These are phyloP conservation scores for Steromphala cineraria DNA, from an alignment of 2,888 invertebrate genomes.

Conservation along the genomic window DNA sequence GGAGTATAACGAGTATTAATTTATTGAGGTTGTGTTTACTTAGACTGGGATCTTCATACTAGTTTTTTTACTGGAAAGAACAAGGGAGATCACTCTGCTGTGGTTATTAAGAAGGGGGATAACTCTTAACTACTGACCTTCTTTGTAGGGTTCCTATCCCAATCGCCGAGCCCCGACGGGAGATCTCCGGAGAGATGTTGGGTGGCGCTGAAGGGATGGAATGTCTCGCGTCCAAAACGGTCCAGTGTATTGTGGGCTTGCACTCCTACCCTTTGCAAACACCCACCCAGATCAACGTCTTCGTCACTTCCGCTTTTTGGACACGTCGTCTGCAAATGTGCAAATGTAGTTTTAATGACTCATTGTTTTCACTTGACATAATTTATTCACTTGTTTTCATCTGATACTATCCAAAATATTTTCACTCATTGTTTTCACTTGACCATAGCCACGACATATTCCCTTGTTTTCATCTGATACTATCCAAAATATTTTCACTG, in stretches of 20 bases:
- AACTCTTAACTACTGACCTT: constrained; percentile 37
- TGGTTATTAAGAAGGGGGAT: neutral
- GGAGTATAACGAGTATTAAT: too few species aligned
- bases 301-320: constrained; percentile 23
- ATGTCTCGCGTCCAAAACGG: constrained; percentile 87
- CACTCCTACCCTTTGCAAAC: constrained; percentile 83
- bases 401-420: too few species aligned
- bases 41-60: too few species aligned
- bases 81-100: neutral
- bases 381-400: too few species aligned
- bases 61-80: too few species aligned
- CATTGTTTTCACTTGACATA: constrained; percentile 25
- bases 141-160: constrained; percentile 40
- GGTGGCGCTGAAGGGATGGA: constrained; percentile 89
- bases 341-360: too few species aligned
- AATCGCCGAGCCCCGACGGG: constrained; percentile 42
- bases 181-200: constrained; percentile 42
- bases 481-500: too few species aligned
- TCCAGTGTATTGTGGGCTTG: constrained; percentile 92
- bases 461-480: too few species aligned
- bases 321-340: constrained; percentile 12
- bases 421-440: too few species aligned
- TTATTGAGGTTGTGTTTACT: too few species aligned
- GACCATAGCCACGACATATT: too few species aligned
- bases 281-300: constrained; percentile 30